Evolutionary conservation across 2,888 invertebrate species (phyloP).

Genomic region (Lydus trimaculatus): DNA sequence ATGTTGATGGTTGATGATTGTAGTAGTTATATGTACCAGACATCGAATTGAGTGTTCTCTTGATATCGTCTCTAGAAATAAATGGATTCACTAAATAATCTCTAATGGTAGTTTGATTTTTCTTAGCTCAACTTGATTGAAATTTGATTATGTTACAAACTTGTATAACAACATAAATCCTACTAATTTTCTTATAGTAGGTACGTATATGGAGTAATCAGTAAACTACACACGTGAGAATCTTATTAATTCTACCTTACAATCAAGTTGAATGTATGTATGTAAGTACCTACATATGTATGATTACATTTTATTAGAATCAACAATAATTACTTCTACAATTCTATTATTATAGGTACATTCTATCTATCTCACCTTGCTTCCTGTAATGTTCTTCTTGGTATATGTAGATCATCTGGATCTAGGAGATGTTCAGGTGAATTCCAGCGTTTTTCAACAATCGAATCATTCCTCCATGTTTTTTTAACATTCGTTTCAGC

Average conservation of each 20-base stretch:
- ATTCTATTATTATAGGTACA: too few species aligned
- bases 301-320: background rate
- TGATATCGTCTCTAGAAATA: slow-evolving; percentile 61
- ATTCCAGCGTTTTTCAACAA: slow-evolving; percentile 44
- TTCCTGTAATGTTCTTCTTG: slow-evolving; percentile 63
- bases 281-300: too few species aligned
- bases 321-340: too few species aligned
- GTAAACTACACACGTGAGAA: background rate
- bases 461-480: slow-evolving; percentile 39
- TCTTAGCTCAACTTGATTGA: background rate
- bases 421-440: slow-evolving; percentile 47
- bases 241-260: background rate
- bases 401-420: slow-evolving; percentile 64
- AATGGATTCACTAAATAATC: slow-evolving; percentile 43
- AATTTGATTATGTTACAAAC: background rate
- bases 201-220: background rate
- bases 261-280: background rate
- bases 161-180: background rate
- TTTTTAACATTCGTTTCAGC: slow-evolving; percentile 45
- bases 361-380: slow-evolving; percentile 67
- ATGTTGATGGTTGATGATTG: slow-evolving; percentile 40
- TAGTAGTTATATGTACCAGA: slow-evolving; percentile 58
- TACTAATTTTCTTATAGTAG: background rate
- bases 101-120: background rate
- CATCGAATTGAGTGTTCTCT: slow-evolving; percentile 56